A percentile compares a stretch with the other conserved stretches of the same genome.
phyloP scores from a whole-genome alignment of 2,113 vertebrate genomes.

The Dipodomys spectabilis region DNA sequence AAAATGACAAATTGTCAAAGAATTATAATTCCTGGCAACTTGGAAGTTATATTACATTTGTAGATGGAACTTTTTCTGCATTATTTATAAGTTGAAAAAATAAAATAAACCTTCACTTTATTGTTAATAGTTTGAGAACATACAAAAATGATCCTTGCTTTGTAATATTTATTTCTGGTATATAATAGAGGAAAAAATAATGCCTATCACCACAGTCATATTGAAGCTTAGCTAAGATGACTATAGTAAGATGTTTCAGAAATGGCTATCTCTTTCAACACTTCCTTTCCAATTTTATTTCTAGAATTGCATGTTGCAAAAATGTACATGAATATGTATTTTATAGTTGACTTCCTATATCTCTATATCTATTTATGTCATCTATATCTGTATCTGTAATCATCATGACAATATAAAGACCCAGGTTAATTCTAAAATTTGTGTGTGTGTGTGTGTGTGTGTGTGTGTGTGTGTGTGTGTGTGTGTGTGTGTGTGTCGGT shows the following conservation, averaged over 20 bases:
- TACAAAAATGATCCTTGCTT: background rate
- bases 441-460: too few species aligned
- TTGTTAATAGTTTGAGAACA: background rate
- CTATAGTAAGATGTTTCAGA: background rate
- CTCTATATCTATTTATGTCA: too few species aligned
- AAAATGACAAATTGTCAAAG: background rate
- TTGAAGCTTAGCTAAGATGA: background rate
- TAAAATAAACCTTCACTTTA: background rate
- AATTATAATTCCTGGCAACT: background rate
- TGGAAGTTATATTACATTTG: background rate
- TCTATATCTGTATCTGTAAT: too few species aligned
- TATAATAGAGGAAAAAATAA: background rate
- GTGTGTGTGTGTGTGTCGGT: too few species aligned
- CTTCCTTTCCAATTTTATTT: background rate
- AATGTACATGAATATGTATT: background rate
- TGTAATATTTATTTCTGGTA: background rate
- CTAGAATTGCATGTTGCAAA: background rate
- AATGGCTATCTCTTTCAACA: background rate
- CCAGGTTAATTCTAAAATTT: background rate
- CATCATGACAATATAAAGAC: background rate
- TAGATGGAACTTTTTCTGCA: background rate
- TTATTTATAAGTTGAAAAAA: background rate
- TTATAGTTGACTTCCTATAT: background rate
- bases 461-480: too few species aligned
- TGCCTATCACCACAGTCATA: background rate